A percentile compares a stretch with the other conserved stretches of the same genome.
These are phyloP conservation scores for Drosophila helvetica DNA, from an alignment of 2,888 invertebrate genomes.

Conservation along the genomic window DNA sequence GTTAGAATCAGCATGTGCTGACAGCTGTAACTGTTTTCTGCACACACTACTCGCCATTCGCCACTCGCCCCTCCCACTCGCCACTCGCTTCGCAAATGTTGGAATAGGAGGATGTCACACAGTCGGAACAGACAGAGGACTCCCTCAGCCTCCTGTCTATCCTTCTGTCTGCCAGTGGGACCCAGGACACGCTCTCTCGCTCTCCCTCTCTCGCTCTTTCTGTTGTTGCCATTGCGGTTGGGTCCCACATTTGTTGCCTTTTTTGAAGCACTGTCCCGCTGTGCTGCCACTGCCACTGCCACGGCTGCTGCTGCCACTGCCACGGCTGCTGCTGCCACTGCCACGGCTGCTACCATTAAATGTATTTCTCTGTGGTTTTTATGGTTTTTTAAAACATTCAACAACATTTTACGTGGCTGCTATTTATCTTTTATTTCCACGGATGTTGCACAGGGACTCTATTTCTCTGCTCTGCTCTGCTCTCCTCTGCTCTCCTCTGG, in stretches of 20 bases:
- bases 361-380: slow-evolving; percentile 80
- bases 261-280: slow-evolving; percentile 22
- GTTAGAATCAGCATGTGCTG: slow-evolving; percentile 32
- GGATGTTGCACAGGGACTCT: slow-evolving; percentile 42
- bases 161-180: slow-evolving; percentile 21
- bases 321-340: slow-evolving; percentile 7
- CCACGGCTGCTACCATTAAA: slow-evolving; percentile 69
- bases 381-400: slow-evolving; percentile 80
- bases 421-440: slow-evolving; percentile 78
- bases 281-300: slow-evolving; percentile 25
- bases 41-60: neutral
- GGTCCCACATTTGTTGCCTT: slow-evolving; percentile 13
- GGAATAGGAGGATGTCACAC: neutral
- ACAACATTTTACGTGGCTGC: slow-evolving; percentile 80
- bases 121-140: neutral
- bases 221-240: slow-evolving; percentile 68
- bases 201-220: slow-evolving; percentile 44
- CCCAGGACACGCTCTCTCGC: slow-evolving; percentile 19
- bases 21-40: slow-evolving; percentile 1
- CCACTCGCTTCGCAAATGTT: too few relatives aligned
- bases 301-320: slow-evolving; percentile 8
- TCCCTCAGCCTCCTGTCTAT: neutral
- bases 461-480: neutral
- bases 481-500: neutral
- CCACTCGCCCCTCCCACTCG: too few relatives aligned